Evolutionary conservation across 2,113 vertebrate genomes (phyloP).

Genomic region (Eudorcas thomsonii): DNA sequence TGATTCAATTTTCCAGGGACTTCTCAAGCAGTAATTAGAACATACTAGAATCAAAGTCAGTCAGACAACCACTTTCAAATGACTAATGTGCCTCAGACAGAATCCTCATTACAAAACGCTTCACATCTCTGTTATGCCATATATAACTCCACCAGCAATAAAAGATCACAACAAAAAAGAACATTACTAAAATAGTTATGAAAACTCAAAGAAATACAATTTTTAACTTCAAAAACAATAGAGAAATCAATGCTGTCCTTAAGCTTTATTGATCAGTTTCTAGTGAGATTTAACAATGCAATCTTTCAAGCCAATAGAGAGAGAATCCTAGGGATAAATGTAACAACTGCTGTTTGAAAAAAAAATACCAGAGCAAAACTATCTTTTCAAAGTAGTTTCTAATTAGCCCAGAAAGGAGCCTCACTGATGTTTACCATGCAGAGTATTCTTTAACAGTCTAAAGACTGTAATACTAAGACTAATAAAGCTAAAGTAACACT

Average conservation of each 20-base stretch:
- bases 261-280: neutral
- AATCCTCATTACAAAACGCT: constrained; percentile 42
- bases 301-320: neutral
- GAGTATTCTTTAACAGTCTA: neutral
- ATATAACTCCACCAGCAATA: neutral
- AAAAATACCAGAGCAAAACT: constrained; percentile 11
- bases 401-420: constrained; percentile 25
- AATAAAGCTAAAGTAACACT: neutral
- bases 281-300: constrained; percentile 12
- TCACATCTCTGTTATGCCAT: neutral
- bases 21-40: constrained; percentile 39
- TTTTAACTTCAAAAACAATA: constrained; percentile 40
- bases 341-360: neutral
- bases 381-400: constrained; percentile 32
- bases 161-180: neutral
- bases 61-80: constrained; percentile 50
- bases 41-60: constrained; percentile 42
- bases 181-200: neutral
- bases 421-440: neutral
- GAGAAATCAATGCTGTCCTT: neutral
- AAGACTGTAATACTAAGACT: neutral
- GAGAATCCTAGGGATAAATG: neutral
- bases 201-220: neutral
- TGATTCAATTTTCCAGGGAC: constrained; percentile 25
- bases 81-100: constrained; percentile 14